Base-by-base conservation (phyloP, 2,113 vertebrate species). In the Apistogramma diplotaenia region DNA sequence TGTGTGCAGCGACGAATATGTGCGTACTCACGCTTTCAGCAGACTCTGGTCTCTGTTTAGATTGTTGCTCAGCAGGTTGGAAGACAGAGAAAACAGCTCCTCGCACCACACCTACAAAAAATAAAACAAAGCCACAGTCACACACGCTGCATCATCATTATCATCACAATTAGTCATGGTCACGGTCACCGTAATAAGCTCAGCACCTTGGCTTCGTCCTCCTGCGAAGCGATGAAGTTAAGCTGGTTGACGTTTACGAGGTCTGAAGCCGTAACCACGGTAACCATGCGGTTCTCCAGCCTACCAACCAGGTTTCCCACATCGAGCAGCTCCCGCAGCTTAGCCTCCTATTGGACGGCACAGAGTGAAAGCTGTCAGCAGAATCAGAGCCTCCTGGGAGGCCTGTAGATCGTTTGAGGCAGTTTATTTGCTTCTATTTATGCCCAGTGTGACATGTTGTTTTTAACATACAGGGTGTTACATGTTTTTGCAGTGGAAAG, bases 1-100 rank as follows among this genome's bases (percentile, higher is more conserved):
- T 19, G 15, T 1, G 23, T 46, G 61, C 61, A 0, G 37, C 19
- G 59, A 25, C 77, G 55, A 49, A 49, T 58, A 43, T 77, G 70
- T 79, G 67, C 57, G 59, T 37, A 96, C 98, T 98, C 96, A 99
- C 98, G 96, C 98, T 94, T 99, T 99, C 91, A 99, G 96, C 94
- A 99, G 96, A 95, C 96, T 97, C 0, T 96, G 96, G 0, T 99
- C 98, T 92, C 98, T 96, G 56, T 97, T 98, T 94, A 98, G 97
- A 91, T 99, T 99, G 93, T 98, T 96, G 84, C 97, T 97, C 95
- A 99, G 90, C 59, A 99, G 76, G 90, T 99, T 99, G 81, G 98
- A 97, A 86, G 97, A 96, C 96, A 99, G 93, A 91, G 95, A 96
- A 93, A 99, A 99, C 84, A 99, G 94, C 85, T 98, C 97, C 87